Evolutionary conservation across 2,888 invertebrate genomes (phyloP).

Genomic region (Meiosimyza platycephala): DNA sequence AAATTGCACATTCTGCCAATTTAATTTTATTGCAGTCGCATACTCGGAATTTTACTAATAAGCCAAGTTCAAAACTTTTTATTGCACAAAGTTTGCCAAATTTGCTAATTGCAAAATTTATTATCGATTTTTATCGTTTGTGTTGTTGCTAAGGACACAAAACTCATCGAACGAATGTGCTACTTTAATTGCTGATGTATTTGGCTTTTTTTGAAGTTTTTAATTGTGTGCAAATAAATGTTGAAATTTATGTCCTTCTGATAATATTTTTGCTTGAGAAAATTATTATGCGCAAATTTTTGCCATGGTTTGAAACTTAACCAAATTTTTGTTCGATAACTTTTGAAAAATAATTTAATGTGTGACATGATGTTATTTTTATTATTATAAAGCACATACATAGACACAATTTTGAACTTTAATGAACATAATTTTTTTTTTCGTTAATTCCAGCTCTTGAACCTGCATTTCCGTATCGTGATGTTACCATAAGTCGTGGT

Average conservation of each 20-base stretch:
- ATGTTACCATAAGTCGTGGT: slow-evolving; percentile 85
- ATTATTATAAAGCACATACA: slow-evolving; percentile 13
- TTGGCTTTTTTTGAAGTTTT: no score
- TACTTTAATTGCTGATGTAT: slow-evolving; percentile 14
- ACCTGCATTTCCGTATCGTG: slow-evolving; percentile 87
- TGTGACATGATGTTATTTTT: background rate
- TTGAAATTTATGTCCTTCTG: background rate
- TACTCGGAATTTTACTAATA: no score
- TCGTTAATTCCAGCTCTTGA: slow-evolving; percentile 76
- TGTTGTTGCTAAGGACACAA: background rate
- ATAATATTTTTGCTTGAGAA: background rate
- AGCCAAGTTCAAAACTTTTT: background rate
- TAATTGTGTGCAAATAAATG: background rate
- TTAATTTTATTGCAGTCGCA: background rate
- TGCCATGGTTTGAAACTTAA: no score
- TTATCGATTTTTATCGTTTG: slow-evolving; percentile 28
- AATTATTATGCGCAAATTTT: background rate
- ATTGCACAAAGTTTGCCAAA: slow-evolving; percentile 11
- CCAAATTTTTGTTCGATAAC: no score
- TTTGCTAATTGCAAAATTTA: slow-evolving; percentile 32
- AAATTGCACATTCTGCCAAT: background rate
- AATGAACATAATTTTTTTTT: slow-evolving; percentile 13
- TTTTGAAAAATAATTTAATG: background rate
- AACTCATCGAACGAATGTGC: slow-evolving; percentile 3
- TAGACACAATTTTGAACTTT: background rate